phyloP scores from a whole-genome alignment of 1,140 invertebrate species.

The Diploscapter pachys region DNA sequence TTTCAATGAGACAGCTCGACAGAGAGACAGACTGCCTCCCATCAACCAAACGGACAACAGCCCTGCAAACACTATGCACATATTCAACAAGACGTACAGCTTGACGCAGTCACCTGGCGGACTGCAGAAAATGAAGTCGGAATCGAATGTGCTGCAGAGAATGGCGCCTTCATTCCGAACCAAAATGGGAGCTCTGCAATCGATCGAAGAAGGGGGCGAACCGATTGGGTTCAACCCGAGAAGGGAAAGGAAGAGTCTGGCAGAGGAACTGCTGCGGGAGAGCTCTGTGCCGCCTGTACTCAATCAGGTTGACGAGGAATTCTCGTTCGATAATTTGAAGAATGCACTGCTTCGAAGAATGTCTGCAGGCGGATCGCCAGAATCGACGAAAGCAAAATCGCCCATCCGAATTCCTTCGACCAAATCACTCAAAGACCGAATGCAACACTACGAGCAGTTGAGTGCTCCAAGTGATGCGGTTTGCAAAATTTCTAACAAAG shows the following conservation, averaged over 20 bases:
- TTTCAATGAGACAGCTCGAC: background rate
- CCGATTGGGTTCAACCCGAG: background rate
- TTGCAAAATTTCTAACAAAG: too few relatives aligned
- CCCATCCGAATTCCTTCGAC: conserved; percentile 11
- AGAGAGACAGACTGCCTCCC: too few relatives aligned
- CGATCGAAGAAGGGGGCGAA: conserved; percentile 10
- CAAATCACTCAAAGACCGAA: conserved; percentile 26
- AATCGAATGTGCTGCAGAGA: conserved; percentile 22
- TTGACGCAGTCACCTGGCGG: conserved; percentile 17
- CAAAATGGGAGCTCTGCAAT: conserved; percentile 5
- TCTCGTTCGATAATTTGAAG: conserved; percentile 23
- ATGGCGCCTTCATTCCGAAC: background rate
- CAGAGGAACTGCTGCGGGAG: conserved; percentile 1
- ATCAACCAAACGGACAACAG: too few relatives aligned
- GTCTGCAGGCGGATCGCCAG: conserved; percentile 8
- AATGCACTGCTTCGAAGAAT: conserved; percentile 19
- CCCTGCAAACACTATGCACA: too few relatives aligned
- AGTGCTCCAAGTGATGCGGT: background rate
- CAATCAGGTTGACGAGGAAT: conserved; percentile 11
- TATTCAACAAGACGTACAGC: conserved; percentile 3
- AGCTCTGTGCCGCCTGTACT: background rate
- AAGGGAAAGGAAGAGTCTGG: conserved; percentile 7
- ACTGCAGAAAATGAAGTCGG: conserved; percentile 28
- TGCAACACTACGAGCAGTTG: conserved; percentile 24
- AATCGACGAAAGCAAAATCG: conserved; percentile 13